phyloP scores from a whole-genome alignment of 1,140 invertebrate species.

The Idris sp. region DNA sequence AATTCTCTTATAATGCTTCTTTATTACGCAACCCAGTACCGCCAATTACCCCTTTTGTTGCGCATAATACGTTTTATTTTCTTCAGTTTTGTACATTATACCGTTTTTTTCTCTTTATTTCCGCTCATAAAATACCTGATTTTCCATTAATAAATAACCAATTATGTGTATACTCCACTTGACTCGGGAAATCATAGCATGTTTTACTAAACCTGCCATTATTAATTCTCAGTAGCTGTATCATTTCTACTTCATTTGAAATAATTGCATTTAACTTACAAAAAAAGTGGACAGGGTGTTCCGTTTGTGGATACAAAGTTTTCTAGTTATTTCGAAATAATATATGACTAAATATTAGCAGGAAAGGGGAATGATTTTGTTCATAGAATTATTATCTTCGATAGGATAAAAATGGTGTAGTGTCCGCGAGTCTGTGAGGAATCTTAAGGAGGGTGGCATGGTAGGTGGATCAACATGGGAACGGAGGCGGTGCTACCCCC shows the following conservation, averaged over 20 bases:
- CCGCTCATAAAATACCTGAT: too few relatives aligned
- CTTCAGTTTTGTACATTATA: slow-evolving; percentile 20
- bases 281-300: too few relatives aligned
- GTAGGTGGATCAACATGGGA: slow-evolving; percentile 75
- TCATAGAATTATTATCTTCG: slow-evolving; percentile 64
- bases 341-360: slow-evolving; percentile 63
- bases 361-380: slow-evolving; percentile 68
- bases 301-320: slow-evolving; percentile 31
- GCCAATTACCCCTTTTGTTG: slow-evolving; percentile 22
- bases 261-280: too few relatives aligned
- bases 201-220: too few relatives aligned
- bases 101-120: slow-evolving; percentile 21
- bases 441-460: slow-evolving; percentile 70
- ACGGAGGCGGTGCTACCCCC: slow-evolving; percentile 76
- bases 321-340: slow-evolving; percentile 62
- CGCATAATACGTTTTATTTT: too few relatives aligned
- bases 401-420: slow-evolving; percentile 60
- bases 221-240: too few relatives aligned
- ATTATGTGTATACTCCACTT: too few relatives aligned
- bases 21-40: slow-evolving; percentile 22
- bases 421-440: slow-evolving; percentile 69
- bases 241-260: too few relatives aligned
- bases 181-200: too few relatives aligned
- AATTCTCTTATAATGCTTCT: slow-evolving; percentile 26
- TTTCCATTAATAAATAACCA: too few relatives aligned